A percentile compares a stretch with the other conserved stretches of the same genome.
Evolutionary conservation across 2,113 vertebrate species (phyloP).

Genomic region (Otus sunia): DNA sequence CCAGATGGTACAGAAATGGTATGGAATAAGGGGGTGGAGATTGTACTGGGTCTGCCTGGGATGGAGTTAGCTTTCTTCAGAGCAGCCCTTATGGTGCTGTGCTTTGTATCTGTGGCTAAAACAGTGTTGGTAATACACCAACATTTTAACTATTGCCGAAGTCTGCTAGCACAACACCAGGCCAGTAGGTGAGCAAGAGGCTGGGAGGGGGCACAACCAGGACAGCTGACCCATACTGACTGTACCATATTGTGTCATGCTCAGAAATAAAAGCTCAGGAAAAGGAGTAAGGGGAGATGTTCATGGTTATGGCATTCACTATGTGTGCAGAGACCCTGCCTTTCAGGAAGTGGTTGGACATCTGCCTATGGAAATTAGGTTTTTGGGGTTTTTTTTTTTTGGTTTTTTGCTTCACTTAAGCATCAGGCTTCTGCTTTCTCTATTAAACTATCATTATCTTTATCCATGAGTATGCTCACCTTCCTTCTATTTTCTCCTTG

Average conservation of each 20-base stretch:
- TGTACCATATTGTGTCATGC: background rate
- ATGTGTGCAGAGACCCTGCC: fast-evolving
- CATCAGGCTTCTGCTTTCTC: background rate
- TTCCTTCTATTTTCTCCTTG: background rate
- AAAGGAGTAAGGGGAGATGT: fast-evolving
- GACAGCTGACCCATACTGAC: background rate
- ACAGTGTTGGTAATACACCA: background rate
- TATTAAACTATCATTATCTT: background rate
- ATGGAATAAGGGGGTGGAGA: background rate
- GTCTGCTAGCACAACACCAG: background rate
- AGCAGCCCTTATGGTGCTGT: background rate
- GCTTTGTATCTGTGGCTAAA: background rate
- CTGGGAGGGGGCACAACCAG: background rate
- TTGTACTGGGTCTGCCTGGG: background rate
- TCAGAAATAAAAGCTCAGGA: background rate
- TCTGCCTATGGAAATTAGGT: background rate
- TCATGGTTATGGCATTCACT: background rate
- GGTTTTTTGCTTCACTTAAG: background rate
- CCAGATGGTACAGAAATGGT: background rate
- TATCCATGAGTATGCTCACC: background rate
- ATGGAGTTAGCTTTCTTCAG: background rate
- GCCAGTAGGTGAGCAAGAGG: background rate
- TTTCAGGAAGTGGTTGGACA: background rate
- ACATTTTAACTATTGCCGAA: background rate
- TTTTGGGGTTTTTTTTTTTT: background rate